Evolutionary conservation across 2,888 invertebrate species (phyloP), one percentile per base, ranked within the genome.

Genomic region (Drosophila kanekoi): DNA sequence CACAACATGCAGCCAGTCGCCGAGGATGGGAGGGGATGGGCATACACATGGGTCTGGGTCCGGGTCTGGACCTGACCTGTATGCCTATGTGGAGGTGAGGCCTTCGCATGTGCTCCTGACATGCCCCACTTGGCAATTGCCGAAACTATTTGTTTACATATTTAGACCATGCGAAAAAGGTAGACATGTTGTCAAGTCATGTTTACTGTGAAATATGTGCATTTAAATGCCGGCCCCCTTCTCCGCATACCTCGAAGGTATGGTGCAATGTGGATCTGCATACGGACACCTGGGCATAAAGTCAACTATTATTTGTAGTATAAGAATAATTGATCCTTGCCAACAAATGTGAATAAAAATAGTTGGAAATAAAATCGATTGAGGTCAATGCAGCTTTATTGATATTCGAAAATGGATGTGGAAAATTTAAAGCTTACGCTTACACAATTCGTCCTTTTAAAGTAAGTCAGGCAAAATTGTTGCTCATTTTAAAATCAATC

Each of bases 111-210:
- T 38, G 41, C 47, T 63, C 63, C 56, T 67, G 54, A 67, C 79
- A 87, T 89, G 84, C 73, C 87, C 89, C 89, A 89, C 84, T 89
- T 89, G 85, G 89, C 85, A 85, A 87, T 85, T 87, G 89, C 87
- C 85, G 72, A 84, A 85, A 85, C 85, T 87, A 89, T 89, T 87
- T 89, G 89, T 87, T 86, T 83, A 82, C 89, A 90, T 88, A 89
- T 85, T 88, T 89, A 86, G 84, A 83, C 80, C 84, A 77, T 78
- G 84, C 79, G 76, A 79, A 73, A 78, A 80, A 86, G 90, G 70
- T 85, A 79, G 86, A 79, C 79, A 87, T 83, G 89, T 82, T 89
- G 89, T 89, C 90, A 89, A 90, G 90, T 86, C 89, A 89, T 89
- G 89, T 89, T 90, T 81, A 71, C 89, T 86, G 82, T 89, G 88